phyloP scores from a whole-genome alignment of 2,797 vertebrate genomes.

The Xenops minutus region DNA sequence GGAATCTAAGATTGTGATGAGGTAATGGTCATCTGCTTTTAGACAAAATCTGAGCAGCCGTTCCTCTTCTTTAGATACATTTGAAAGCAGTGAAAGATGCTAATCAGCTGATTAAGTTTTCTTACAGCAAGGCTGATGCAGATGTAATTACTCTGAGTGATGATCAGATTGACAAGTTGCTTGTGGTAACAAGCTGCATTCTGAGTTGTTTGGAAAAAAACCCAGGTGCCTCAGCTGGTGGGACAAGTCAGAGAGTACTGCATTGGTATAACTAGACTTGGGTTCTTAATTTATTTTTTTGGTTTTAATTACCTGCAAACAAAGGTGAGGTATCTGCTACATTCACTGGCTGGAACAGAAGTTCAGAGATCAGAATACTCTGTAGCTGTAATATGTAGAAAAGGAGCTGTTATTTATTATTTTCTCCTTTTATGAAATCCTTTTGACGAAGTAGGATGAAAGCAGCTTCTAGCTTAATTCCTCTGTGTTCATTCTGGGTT shows the following conservation, averaged over 20 bases:
- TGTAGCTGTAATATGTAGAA: conserved; percentile 39
- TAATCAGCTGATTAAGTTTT: conserved; percentile 41
- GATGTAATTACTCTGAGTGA: neutral
- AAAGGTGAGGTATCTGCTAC: neutral
- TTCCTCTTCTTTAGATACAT: neutral
- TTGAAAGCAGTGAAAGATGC: conserved; percentile 48
- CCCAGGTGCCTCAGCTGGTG: neutral
- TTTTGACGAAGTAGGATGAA: conserved; percentile 37
- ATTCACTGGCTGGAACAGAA: neutral
- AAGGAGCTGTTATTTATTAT: conserved; percentile 3
- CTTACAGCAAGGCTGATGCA: neutral
- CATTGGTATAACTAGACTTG: neutral
- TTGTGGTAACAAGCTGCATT: neutral
- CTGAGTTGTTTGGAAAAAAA: neutral
- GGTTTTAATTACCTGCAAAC: neutral
- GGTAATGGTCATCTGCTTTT: neutral
- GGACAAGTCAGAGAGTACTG: neutral
- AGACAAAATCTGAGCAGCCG: neutral
- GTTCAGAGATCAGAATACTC: neutral
- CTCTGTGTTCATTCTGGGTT: conserved; percentile 30
- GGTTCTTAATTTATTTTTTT: neutral
- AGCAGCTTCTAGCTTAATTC: conserved; percentile 53
- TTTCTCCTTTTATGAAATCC: neutral
- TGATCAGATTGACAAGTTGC: conserved; percentile 11
- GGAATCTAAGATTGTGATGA: neutral